phyloP scores from a whole-genome alignment of 2,113 vertebrate species.

The Brachyistius frenatus region DNA sequence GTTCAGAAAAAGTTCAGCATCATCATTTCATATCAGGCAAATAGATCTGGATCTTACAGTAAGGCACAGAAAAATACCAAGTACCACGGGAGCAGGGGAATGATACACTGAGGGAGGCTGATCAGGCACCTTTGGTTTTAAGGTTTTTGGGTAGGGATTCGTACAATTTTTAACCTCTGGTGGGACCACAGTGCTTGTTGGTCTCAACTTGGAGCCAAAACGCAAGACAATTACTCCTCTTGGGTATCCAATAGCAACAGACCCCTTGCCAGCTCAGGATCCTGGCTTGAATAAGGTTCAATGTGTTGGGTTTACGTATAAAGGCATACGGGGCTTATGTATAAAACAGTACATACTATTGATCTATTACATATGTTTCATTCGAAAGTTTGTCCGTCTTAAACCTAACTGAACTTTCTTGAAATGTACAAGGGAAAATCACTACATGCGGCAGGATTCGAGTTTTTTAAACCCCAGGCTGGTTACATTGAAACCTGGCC shows the following conservation, averaged over 20 bases:
- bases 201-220: conserved; percentile 35
- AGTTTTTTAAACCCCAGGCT: conserved; percentile 25
- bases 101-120: conserved; percentile 51
- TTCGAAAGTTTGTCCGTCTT: conserved; percentile 18
- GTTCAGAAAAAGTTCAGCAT: conserved; percentile 61
- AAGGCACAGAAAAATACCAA: conserved; percentile 57
- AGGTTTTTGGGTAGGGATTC: conserved; percentile 49
- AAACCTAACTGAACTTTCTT: conserved; percentile 15
- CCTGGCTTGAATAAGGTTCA: conserved; percentile 10
- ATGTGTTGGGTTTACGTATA: conserved; percentile 22
- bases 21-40: conserved; percentile 56
- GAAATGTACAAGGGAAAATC: conserved; percentile 24
- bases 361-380: conserved; percentile 22
- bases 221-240: conserved; percentile 25
- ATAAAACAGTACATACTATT: conserved; percentile 28
- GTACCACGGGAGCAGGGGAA: conserved; percentile 57
- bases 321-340: conserved; percentile 1
- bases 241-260: conserved; percentile 16
- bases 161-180: conserved; percentile 18
- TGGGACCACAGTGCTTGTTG: conserved; percentile 21
- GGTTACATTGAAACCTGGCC: conserved; percentile 17
- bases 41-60: conserved; percentile 36
- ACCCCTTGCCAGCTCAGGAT: conserved; percentile 3
- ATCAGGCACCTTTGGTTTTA: conserved; percentile 82
- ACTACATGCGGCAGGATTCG: conserved; percentile 2